phyloP scores from a whole-genome alignment of 2,888 invertebrate genomes.

The Sinotaia quadrata region DNA sequence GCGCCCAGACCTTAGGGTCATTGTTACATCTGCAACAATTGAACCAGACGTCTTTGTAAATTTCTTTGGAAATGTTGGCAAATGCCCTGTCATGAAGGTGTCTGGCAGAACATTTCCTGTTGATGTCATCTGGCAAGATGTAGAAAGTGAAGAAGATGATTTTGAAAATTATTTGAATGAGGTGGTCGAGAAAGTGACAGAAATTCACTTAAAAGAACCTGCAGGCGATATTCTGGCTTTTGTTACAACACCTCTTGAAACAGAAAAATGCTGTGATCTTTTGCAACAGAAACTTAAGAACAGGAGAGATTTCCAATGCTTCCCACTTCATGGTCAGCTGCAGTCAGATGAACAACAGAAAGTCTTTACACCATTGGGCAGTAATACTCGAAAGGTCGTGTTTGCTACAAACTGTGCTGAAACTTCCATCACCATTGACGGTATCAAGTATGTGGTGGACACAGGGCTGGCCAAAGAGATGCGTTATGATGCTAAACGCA shows the following conservation, averaged over 20 bases:
- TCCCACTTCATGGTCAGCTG: conserved; percentile 66
- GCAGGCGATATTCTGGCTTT: conserved; percentile 72
- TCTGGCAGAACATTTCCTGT: conserved; percentile 70
- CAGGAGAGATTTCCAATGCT: conserved; percentile 43
- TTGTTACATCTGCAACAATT: conserved; percentile 72
- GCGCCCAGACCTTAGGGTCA: conserved; percentile 64
- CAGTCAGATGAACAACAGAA: conserved; percentile 65
- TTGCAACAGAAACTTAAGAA: conserved; percentile 33
- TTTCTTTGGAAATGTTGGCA: conserved; percentile 64
- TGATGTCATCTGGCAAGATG: conserved; percentile 58
- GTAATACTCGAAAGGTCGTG: conserved; percentile 66
- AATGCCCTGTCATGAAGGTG: conserved; percentile 54
- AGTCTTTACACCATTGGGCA: conserved; percentile 57
- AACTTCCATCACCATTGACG: conserved; percentile 72
- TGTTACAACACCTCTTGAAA: conserved; percentile 66
- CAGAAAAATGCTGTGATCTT: conserved; percentile 58
- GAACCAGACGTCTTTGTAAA: conserved; percentile 64
- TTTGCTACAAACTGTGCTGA: conserved; percentile 73
- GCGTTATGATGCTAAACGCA: conserved; percentile 63
- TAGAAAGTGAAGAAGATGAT: conserved; percentile 27
- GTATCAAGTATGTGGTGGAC: conserved; percentile 71
- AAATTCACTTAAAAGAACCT: conserved; percentile 56
- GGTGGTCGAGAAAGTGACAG: conserved; percentile 58
- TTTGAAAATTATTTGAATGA: conserved; percentile 48
- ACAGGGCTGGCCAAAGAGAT: conserved; percentile 70